Percentiles rank a stretch among this genome's conserved stretches.
Conservation (phyloP, 2,113 vertebrate genomes). For the Charadrius vociferus region DNA sequence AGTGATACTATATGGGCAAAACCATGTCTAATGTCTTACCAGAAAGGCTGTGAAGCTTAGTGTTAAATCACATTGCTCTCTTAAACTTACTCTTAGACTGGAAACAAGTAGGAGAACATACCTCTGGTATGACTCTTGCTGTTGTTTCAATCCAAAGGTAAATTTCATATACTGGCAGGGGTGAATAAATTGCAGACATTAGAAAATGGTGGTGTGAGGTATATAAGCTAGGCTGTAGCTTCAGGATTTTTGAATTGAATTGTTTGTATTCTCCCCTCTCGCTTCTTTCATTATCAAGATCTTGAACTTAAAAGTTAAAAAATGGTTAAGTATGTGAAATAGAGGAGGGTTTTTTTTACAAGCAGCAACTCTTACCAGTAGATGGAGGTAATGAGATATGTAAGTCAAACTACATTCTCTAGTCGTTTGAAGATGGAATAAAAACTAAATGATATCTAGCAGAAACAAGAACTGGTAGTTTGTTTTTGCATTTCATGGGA, state of each 20-base stretch:
- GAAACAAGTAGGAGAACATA: neutral
- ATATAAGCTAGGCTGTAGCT: neutral
- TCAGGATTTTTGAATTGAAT: neutral
- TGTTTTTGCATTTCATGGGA: neutral
- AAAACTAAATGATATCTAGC: neutral
- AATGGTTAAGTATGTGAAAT: rapidly evolving
- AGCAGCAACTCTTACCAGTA: constrained; percentile 44
- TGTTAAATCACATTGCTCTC: neutral
- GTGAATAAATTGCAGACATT: neutral
- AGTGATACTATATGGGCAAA: neutral
- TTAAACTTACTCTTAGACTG: neutral
- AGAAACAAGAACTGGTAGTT: neutral
- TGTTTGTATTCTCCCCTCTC: neutral
- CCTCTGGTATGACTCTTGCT: neutral
- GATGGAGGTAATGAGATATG: constrained; percentile 68
- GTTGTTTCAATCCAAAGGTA: neutral
- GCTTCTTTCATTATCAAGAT: rapidly evolving
- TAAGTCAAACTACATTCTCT: neutral
- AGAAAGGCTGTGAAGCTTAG: neutral
- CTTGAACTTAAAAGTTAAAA: neutral
- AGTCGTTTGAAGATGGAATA: neutral
- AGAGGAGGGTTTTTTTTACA: too few relatives aligned
- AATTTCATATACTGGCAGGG: rapidly evolving
- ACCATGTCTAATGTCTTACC: neutral
- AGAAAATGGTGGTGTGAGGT: neutral